phyloP scores from a whole-genome alignment of 2,113 vertebrate species.

The Megaceryle torquata region DNA sequence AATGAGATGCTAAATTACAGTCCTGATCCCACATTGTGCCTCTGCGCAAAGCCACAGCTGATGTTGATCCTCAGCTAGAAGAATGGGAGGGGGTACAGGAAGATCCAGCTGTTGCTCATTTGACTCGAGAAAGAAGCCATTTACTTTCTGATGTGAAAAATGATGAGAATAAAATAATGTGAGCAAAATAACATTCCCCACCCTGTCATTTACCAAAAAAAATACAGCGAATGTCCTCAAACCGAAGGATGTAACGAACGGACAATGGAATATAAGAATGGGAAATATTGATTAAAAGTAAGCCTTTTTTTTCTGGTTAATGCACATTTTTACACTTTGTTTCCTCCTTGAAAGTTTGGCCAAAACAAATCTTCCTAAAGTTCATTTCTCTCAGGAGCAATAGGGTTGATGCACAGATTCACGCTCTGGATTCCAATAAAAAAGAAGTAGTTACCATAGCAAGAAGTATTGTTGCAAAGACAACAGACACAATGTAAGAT shows the following conservation, averaged over 20 bases:
- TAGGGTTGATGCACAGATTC: neutral
- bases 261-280: neutral
- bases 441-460: constrained; percentile 50
- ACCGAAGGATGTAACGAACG: neutral
- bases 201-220: neutral
- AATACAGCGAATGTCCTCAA: neutral
- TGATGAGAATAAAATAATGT: neutral
- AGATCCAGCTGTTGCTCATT: constrained; percentile 40
- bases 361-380: constrained; percentile 23
- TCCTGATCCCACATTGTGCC: neutral
- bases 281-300: neutral
- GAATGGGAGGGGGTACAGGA: constrained; percentile 12
- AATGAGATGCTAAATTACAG: constrained; percentile 10
- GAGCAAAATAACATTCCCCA: constrained; percentile 13
- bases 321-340: constrained; percentile 23
- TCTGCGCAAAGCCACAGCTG: constrained; percentile 38
- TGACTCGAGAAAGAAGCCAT: neutral
- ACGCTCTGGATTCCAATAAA: constrained; percentile 38
- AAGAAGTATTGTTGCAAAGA: constrained; percentile 51
- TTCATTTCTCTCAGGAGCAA: constrained; percentile 46
- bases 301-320: neutral
- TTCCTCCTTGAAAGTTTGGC: constrained; percentile 32
- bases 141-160: constrained; percentile 11
- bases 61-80: constrained; percentile 17
- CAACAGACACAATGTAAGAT: neutral